Base-by-base conservation (phyloP, 2,113 vertebrate species). In the Apaloderma vittatum region DNA sequence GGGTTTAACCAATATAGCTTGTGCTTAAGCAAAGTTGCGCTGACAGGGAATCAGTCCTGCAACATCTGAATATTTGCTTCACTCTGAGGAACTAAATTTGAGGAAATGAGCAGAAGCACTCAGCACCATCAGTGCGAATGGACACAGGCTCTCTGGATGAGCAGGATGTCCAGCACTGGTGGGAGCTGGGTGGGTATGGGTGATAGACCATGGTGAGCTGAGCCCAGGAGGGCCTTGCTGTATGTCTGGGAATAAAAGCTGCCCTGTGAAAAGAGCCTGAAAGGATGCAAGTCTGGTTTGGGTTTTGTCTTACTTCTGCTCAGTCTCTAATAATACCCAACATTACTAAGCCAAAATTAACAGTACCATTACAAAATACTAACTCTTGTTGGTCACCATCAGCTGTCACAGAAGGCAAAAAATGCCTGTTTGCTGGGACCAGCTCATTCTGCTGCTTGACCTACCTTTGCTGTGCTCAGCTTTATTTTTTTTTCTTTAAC, bases 401-500 rank as follows among this genome's bases (percentile, higher is more conserved):
- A 76, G 48, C 61, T 81, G n/a, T 45, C 65, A 84, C 36, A 81
- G 72, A 86, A 83, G 21, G 73, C 30, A 90, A 90, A 62, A 95
- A 88, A 78, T 59, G 11, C 29, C 40, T 10, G 9, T 76, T 93
- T 80, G 14, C 65, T 90, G 63, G 34, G 21, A 71, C 29, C 27
- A 70, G 48, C 20, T 83, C 23, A 34, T 90, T 87, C 73, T 92
- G 49, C 36, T 91, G 22, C 45, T 84, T 94, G 88, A 86, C 84
- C 62, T 94, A 83, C 57, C 54, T 95, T 84, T 65, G 27, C 61
- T 85, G 37, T 49, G n/a, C 49, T 88, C 49, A 68, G 76, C 30
- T 95, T 91, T 85, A n/a, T 49, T 79, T 67, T 71, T 94, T 73
- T 92, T 93, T 79, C 55, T 80, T 80, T 90, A 89, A 81, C 46